phyloP scores from a whole-genome alignment of 2,888 invertebrate genomes.

The Aphodius granarius region DNA sequence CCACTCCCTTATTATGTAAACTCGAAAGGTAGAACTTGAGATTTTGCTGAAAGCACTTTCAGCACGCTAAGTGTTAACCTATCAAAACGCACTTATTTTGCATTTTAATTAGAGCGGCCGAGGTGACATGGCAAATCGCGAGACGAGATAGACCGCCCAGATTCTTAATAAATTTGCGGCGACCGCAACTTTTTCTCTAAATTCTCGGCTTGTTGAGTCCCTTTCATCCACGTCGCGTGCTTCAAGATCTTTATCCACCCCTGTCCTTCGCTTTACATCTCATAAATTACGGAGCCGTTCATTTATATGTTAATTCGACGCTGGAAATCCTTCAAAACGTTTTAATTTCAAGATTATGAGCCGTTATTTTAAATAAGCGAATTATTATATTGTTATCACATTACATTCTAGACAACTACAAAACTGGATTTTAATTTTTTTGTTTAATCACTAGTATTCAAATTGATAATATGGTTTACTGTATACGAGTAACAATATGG shows the following conservation, averaged over 20 bases:
- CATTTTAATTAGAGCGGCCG: not conserved
- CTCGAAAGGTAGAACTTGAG: not conserved
- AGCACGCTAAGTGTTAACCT: not conserved
- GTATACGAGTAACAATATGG: too few relatives aligned
- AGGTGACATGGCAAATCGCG: not conserved
- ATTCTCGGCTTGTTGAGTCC: not conserved
- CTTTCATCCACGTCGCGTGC: not conserved
- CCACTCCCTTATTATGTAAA: not conserved
- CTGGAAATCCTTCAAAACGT: not conserved
- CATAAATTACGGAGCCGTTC: not conserved
- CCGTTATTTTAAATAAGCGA: not conserved
- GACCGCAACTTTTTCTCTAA: not conserved
- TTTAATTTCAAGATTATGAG: not conserved
- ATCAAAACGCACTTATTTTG: not conserved
- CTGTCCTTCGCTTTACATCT: not conserved
- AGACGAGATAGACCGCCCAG: not conserved
- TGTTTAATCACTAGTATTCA: too few relatives aligned
- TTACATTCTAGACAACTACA: too few relatives aligned
- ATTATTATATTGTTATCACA: not conserved
- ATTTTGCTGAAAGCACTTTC: not conserved
- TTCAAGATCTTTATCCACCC: not conserved
- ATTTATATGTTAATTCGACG: not conserved
- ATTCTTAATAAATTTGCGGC: not conserved
- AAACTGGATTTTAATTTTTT: too few relatives aligned
- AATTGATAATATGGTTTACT: too few relatives aligned